Evolutionary conservation across 2,888 invertebrate genomes (phyloP).

Genomic region (Deilephila elpenor): DNA sequence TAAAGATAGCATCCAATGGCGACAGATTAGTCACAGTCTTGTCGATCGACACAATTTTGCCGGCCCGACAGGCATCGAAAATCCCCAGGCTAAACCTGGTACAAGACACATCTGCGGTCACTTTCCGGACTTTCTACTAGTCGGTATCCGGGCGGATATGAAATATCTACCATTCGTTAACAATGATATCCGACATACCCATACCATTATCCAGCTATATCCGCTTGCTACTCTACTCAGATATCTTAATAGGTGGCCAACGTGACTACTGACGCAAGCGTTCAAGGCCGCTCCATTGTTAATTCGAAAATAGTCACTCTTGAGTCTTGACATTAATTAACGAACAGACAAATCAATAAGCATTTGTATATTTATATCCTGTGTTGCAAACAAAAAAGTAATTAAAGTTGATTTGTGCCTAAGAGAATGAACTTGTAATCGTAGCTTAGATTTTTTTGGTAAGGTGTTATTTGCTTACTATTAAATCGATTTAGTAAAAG

Average conservation of each 20-base stretch:
- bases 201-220: background rate
- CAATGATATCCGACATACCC: background rate
- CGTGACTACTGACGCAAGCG: conserved; percentile 12
- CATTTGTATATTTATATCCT: background rate
- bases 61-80: too few species aligned
- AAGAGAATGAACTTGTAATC: too few species aligned
- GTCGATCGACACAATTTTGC: too few species aligned
- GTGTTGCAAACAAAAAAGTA: background rate
- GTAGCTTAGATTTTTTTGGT: too few species aligned
- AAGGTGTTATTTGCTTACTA: too few species aligned
- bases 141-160: too few species aligned
- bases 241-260: background rate
- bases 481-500: too few species aligned
- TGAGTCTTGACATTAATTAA: conserved; percentile 21
- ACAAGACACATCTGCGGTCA: too few species aligned
- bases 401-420: too few species aligned
- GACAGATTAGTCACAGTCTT: too few species aligned
- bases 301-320: conserved; percentile 21
- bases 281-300: conserved; percentile 12
- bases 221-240: background rate
- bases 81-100: too few species aligned
- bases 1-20: too few species aligned
- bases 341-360: conserved; percentile 17
- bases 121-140: background rate
- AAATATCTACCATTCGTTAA: background rate